Evolutionary conservation across 2,888 invertebrate genomes (phyloP).

Genomic region (Eilema depressum): DNA sequence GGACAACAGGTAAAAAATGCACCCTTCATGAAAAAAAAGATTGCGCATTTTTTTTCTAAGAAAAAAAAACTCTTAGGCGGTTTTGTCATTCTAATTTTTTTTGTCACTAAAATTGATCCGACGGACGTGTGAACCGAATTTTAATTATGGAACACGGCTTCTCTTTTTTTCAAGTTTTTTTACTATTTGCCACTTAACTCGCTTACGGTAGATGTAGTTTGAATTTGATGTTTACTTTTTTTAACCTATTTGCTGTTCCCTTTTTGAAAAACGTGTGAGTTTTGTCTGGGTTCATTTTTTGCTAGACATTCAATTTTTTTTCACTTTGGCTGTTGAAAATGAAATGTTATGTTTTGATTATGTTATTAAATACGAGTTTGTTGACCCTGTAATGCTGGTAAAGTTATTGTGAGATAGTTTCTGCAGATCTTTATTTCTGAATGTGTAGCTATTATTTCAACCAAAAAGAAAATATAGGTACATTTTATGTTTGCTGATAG

Average conservation of each 20-base stretch:
- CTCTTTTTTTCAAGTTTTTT: conserved; percentile 49
- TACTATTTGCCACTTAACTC: conserved; percentile 65
- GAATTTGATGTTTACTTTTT: conserved; percentile 57
- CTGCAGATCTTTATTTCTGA: not conserved
- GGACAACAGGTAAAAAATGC: conserved; percentile 46
- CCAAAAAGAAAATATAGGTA: not conserved
- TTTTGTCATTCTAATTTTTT: conserved; percentile 57
- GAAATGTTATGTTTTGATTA: not conserved
- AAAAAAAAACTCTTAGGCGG: conserved; percentile 50
- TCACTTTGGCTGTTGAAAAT: not conserved
- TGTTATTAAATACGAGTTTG: not conserved
- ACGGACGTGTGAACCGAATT: conserved; percentile 66
- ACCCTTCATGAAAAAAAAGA: conserved; percentile 40
- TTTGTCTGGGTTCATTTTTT: conserved; percentile 10
- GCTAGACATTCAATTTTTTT: not conserved
- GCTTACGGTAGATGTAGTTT: conserved; percentile 66
- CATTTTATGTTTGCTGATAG: too few relatives aligned
- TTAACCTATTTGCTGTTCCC: conserved; percentile 41
- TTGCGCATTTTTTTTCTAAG: conserved; percentile 38
- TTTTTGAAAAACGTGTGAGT: conserved; percentile 59
- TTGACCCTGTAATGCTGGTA: not conserved
- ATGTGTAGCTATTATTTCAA: not conserved
- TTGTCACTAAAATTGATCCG: conserved; percentile 52
- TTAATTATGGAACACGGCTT: conserved; percentile 49
- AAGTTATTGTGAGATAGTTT: not conserved